Evolutionary conservation across 2,113 vertebrate species (phyloP), one percentile per base, ranked within the genome.

Genomic region (Anarrhichthys ocellatus): DNA sequence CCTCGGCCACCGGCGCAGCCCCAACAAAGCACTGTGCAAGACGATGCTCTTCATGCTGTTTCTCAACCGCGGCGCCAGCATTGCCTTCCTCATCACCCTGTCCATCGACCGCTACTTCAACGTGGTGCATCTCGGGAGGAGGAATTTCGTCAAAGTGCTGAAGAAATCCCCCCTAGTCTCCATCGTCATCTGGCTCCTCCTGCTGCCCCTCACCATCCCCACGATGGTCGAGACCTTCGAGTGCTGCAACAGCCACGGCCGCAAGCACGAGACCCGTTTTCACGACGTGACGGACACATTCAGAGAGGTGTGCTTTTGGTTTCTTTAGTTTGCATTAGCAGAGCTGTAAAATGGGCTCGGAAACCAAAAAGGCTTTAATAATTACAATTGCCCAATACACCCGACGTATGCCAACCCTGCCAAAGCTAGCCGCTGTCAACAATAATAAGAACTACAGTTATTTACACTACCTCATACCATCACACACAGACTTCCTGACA

Each of bases 21-120:
- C 82, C 3, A 70, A 88, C 40, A 1, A 87, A 0, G 0, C 50
- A 0, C 27, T 89, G 3, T 96, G 96, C 6, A 95, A 88, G 14
- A 77, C 87, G 17, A 88, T 92, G 77, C 93, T 96, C 27, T 96
- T 96, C 81, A 92, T 95, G 91, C 76, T 96, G 48, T 94, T 96
- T 76, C 92, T 93, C 61, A 97, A 96, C 89, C 91, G 96, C 4
- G 95, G 94, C 0, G 94, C 93, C 2, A 97, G 93, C 82, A 95
- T 95, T 5, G 88, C 90, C 71, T 96, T 97, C 92, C 95, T 96
- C 24, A 90, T 95, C 0, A 85, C 91, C 4, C 93, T 96, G 79
- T 95, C 95, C 1, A 81, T 95, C 34, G 93, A 97, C 63, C 93
- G 94, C 59, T 97, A 96, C 87, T 95, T 96, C 85, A 95, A 91